Conservation (phyloP, 2,113 vertebrate species). For the Paradisaea rubra region DNA sequence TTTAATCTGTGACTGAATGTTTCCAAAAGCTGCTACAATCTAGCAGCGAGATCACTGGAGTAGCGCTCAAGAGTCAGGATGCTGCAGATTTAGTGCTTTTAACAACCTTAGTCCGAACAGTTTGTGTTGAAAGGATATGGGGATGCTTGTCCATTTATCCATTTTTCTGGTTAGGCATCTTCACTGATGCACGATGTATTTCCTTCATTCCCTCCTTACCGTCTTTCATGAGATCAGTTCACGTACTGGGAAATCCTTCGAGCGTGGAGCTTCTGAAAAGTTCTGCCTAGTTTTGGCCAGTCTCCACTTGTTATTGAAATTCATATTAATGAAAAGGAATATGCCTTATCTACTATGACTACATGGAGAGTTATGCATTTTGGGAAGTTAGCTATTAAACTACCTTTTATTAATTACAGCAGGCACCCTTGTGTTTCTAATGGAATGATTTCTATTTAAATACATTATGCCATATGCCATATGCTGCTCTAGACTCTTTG, state of each 20-base stretch:
- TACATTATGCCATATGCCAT: slow-evolving; percentile 43
- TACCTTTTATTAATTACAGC: slow-evolving; percentile 30
- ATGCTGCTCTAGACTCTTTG: slow-evolving; percentile 57
- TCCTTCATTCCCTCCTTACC: neutral
- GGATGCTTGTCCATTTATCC: neutral
- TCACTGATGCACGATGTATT: neutral
- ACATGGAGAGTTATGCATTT: neutral
- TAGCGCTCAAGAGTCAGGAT: neutral
- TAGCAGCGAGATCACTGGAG: neutral
- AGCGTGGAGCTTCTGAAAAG: neutral
- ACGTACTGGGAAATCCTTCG: fast-evolving
- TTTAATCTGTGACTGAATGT: neutral
- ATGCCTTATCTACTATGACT: neutral
- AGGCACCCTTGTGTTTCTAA: slow-evolving; percentile 27
- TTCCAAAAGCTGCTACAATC: neutral
- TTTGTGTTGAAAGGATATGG: neutral
- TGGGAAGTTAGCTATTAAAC: neutral
- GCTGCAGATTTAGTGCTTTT: neutral
- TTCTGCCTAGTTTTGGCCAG: neutral
- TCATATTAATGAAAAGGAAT: neutral
- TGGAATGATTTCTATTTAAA: slow-evolving; percentile 53
- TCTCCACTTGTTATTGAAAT: neutral
- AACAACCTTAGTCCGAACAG: neutral
- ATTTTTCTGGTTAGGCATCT: neutral
- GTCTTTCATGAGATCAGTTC: neutral